A percentile compares a stretch with the other conserved stretches of the same genome.
Evolutionary conservation across 2,113 vertebrate genomes (phyloP).

Genomic region (Geococcyx californianus): DNA sequence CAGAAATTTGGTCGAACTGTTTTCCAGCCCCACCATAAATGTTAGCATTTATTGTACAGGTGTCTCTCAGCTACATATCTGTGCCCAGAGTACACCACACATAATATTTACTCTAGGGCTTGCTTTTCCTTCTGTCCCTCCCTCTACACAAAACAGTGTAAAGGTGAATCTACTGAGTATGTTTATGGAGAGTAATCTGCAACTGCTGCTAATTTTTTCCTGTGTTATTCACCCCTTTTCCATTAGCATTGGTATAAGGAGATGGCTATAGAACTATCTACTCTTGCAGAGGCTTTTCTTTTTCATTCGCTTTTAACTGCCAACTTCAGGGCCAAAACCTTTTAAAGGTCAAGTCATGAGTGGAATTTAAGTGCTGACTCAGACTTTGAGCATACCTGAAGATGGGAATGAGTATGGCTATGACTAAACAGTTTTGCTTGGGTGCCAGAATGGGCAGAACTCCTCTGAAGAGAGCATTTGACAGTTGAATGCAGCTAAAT

Average conservation of each 20-base stretch:
- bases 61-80: not conserved
- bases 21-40: not conserved
- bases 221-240: not conserved
- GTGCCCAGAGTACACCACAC: not conserved
- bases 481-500: not conserved
- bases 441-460: not conserved
- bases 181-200: not conserved
- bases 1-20: rapidly evolving
- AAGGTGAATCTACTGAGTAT: not conserved
- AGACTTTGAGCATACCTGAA: not conserved
- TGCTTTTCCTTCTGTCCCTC: not conserved
- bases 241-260: not conserved
- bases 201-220: not conserved
- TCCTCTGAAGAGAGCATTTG: not conserved
- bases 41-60: not conserved
- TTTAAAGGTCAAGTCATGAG: not conserved
- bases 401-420: not conserved
- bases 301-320: not conserved
- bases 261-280: not conserved
- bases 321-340: not conserved
- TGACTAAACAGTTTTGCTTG: not conserved
- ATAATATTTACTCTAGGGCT: not conserved
- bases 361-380: not conserved
- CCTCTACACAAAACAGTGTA: not conserved
- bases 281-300: not conserved